Evolutionary conservation across 1,140 invertebrate genomes (phyloP), one percentile per base, ranked within the genome.

Genomic region (Bilobella aurantiaca): DNA sequence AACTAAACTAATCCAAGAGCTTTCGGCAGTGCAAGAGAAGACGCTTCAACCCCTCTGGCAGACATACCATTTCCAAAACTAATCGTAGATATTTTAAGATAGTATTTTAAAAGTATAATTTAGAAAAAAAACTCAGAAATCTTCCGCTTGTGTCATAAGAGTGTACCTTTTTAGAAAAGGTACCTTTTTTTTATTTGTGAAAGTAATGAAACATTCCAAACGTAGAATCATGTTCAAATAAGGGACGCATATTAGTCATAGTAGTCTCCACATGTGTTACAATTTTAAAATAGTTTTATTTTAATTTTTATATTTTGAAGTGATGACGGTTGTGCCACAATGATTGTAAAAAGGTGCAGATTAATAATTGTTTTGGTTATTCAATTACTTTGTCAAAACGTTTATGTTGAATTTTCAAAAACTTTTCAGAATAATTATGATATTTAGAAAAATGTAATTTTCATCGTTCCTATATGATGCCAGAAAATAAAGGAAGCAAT

Each of bases 321-420:
- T 42, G 37, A 42, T 42, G 37, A 42, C 37, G 49, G 49, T 53
- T 53, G 49, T 53, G 49, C 49, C 49, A 53, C 34, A 42, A 42
- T 42, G 34, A 12, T n/a, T n/a, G 37, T 12, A n/a, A 53, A 53
- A 53, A 5, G 49, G 49, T 53, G 49, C 49, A 53, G 5, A 12
- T 42, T 42, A 42, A 42, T 12, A 12, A 12, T 12, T 12, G 37
- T 12, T 53, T 42, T 42, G 18, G 34, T 42, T 42, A n/a, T n/a
- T n/a, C n/a, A n/a, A n/a, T n/a, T n/a, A n/a, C n/a, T n/a, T n/a
- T n/a, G n/a, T n/a, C n/a, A n/a, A n/a, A n/a, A n/a, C n/a, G n/a
- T n/a, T n/a, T n/a, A n/a, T n/a, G n/a, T n/a, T n/a, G n/a, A n/a
- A n/a, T n/a, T n/a, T n/a, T n/a, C n/a, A n/a, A n/a, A n/a, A n/a